Base-by-base conservation (phyloP, 2,797 vertebrate genomes). In the Morus bassanus region DNA sequence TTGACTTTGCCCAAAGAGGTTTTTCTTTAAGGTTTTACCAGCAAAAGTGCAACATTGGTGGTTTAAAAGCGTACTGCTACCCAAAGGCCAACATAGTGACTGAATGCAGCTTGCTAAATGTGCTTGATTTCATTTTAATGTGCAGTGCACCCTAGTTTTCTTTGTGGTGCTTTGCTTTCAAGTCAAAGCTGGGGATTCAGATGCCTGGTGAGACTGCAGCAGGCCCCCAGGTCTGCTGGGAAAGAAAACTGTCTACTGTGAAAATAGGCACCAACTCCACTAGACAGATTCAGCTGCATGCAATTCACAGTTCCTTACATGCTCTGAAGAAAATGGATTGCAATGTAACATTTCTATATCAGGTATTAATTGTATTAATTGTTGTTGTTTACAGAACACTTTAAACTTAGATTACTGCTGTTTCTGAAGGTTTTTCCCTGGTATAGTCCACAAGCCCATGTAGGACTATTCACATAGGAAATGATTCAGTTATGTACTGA, bases 1-100 rank as follows among this genome's bases (percentile, higher is more conserved):
- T 35, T 93, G 74, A 59, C 37, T 92, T 95, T 61, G 50, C 76
- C 28, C 64, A 46, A 68, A 89, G 28, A 80, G 6, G 4, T 24
- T 43, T 87, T 86, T 91, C 82, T 91, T 76, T 54, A 81, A 87
- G 69, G n/a, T 93, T 96, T 91, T 91, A 53, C 45, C 63, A 79
- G 64, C 39, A 80, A 59, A 95, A 86, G 27, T 30, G 31, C 1
- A 2, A 33, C 9, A 41, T n/a, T 46, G n/a, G 56, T 89, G 48
- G 69, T 90, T 96, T 91, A 70, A 85, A 93, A 92, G 68, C 27
- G 7, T 50, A 8, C 35, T 77, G 28, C 18, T 84, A 24, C 54
- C 33, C 28, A 28, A 82, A 95, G 87, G 46, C 67, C 84, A 89
- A 27, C 22, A 30, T 50, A 23, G 16, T 63, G 30, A 35, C 72